Evolutionary conservation across 1,140 invertebrate species (phyloP).

Genomic region (Archivesica marissinica): DNA sequence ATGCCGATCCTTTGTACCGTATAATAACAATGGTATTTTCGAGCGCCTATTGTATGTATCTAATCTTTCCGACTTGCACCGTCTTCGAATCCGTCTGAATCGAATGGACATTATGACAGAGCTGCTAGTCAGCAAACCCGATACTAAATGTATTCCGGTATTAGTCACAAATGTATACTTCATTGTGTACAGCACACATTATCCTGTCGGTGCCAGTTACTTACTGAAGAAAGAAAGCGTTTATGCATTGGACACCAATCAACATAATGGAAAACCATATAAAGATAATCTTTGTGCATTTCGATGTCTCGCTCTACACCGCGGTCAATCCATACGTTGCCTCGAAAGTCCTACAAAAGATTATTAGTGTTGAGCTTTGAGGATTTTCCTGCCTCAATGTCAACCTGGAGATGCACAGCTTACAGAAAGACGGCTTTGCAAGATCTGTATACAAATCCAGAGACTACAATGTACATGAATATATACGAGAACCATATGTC

Average conservation of each 20-base stretch:
- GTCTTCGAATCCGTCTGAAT: too few relatives aligned
- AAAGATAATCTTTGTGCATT: too few relatives aligned
- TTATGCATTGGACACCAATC: neutral
- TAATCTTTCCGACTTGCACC: neutral
- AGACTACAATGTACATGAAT: neutral
- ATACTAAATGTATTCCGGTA: constrained; percentile 29
- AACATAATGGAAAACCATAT: neutral
- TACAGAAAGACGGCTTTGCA: neutral
- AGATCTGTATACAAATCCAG: neutral
- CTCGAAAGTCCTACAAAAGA: neutral
- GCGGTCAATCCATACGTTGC: neutral
- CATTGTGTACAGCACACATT: neutral
- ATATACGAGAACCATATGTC: too few relatives aligned
- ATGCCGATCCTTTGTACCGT: constrained; percentile 21
- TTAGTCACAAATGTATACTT: too few relatives aligned
- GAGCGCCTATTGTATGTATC: constrained; percentile 1
- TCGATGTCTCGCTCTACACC: neutral
- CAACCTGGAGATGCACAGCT: neutral
- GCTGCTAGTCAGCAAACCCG: neutral
- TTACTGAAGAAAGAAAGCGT: neutral
- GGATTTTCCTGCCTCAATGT: constrained; percentile 3
- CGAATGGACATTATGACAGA: too few relatives aligned
- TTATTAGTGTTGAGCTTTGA: neutral
- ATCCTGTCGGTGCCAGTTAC: neutral
- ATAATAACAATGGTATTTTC: too few relatives aligned